A percentile compares a stretch with the other conserved stretches of the same genome.
Evolutionary conservation across 2,797 vertebrate species (phyloP).

Genomic region (Etheostoma nigrum): DNA sequence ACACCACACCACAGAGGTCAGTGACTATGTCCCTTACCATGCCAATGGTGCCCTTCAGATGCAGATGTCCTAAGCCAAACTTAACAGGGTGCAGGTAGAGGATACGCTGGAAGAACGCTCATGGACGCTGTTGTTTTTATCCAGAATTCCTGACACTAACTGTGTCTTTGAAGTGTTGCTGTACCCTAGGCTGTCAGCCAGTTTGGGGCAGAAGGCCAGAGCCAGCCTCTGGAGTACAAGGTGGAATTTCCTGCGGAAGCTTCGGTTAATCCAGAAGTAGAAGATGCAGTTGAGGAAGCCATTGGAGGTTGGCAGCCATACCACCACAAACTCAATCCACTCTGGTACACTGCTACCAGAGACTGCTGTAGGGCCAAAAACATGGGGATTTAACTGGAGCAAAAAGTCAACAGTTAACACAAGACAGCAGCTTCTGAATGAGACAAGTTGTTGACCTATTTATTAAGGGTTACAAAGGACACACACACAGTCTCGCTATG

Average conservation of each 20-base stretch:
- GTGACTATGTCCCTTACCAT: constrained; percentile 3
- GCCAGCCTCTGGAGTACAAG: constrained; percentile 75
- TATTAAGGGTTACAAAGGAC: not conserved
- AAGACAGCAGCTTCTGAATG: constrained; percentile 10
- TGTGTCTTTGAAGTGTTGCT: constrained; percentile 39
- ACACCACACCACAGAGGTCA: constrained; percentile 14
- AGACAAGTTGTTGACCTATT: not conserved
- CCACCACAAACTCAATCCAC: constrained; percentile 90
- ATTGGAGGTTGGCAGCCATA: constrained; percentile 91
- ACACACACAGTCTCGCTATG: not conserved
- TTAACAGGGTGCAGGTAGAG: constrained; percentile 84
- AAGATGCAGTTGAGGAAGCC: constrained; percentile 93
- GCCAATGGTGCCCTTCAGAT: constrained; percentile 33
- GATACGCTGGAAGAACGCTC: constrained; percentile 87
- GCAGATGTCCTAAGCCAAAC: constrained; percentile 58
- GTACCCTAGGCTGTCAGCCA: constrained; percentile 58
- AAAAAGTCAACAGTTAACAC: not conserved
- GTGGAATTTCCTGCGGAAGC: constrained; percentile 88
- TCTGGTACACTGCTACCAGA: constrained; percentile 83
- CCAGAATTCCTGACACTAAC: constrained; percentile 60
- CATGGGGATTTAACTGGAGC: constrained; percentile 8
- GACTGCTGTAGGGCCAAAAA: constrained; percentile 78
- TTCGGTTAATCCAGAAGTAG: constrained; percentile 92
- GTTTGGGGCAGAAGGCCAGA: constrained; percentile 71
- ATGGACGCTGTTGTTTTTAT: constrained; percentile 77